Conservation (phyloP, 2,888 invertebrate genomes). For the Cordilura impudica region DNA sequence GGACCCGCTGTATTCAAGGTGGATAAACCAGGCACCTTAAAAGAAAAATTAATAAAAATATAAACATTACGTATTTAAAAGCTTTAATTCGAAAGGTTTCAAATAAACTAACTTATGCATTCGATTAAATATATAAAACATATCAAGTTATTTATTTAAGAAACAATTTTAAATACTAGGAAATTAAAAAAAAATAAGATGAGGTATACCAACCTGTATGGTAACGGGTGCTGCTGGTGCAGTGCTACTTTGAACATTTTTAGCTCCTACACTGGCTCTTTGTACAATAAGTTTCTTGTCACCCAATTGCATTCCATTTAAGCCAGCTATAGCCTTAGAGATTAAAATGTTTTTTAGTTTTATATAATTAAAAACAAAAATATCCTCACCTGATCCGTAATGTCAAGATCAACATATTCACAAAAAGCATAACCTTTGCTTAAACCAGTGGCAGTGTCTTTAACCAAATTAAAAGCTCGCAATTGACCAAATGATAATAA, state of each 20-base stretch:
- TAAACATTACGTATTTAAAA: not conserved
- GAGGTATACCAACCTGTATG: slow-evolving; percentile 84
- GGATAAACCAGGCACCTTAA: slow-evolving; percentile 87
- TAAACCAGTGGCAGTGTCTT: slow-evolving; percentile 96
- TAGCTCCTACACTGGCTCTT: slow-evolving; percentile 96
- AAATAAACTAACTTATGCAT: too few relatives aligned
- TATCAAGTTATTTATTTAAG: too few relatives aligned
- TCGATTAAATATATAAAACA: too few relatives aligned
- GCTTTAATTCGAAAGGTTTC: not conserved
- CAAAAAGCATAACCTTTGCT: slow-evolving; percentile 99
- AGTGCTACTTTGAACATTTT: slow-evolving; percentile 85
- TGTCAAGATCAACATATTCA: slow-evolving; percentile 96
- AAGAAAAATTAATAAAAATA: not conserved
- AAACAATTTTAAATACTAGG: too few relatives aligned
- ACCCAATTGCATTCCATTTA: slow-evolving; percentile 98
- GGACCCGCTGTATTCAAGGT: slow-evolving; percentile 92
- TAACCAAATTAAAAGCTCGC: slow-evolving; percentile 98
- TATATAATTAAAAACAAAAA: not conserved
- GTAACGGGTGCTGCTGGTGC: slow-evolving; percentile 86
- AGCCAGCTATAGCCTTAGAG: slow-evolving; percentile 93
- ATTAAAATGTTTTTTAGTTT: slow-evolving; percentile 7
- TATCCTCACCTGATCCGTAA: slow-evolving; percentile 93
- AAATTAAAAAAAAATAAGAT: too few relatives aligned
- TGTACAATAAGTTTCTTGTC: slow-evolving; percentile 98
- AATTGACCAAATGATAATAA: slow-evolving; percentile 98